phyloP scores from a whole-genome alignment of 2,888 invertebrate species.

The Laspeyria flexula region DNA sequence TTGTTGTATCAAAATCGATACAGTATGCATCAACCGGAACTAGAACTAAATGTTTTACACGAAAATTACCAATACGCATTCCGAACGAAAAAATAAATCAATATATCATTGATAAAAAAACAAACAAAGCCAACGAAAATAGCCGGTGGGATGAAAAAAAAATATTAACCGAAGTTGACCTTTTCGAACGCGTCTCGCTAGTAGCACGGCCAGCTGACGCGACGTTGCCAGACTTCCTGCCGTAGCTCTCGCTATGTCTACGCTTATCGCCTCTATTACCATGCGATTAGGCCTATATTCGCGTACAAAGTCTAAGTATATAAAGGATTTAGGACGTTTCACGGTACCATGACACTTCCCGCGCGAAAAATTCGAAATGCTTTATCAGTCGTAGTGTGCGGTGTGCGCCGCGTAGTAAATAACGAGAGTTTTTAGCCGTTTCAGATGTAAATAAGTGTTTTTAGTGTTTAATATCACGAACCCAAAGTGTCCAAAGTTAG shows the following conservation, averaged over 20 bases:
- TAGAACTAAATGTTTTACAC: constrained; percentile 14
- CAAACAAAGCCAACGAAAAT: constrained; percentile 72
- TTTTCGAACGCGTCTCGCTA: constrained; percentile 80
- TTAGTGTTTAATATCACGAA: neutral
- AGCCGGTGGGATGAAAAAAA: constrained; percentile 73
- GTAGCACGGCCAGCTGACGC: constrained; percentile 84
- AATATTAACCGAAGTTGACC: constrained; percentile 84
- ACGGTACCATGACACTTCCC: constrained; percentile 74
- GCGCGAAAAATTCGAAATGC: constrained; percentile 85
- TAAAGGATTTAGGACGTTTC: constrained; percentile 79
- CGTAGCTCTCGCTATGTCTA: constrained; percentile 62
- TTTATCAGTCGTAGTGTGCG: constrained; percentile 77
- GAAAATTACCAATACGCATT: constrained; percentile 39
- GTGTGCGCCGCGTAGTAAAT: constrained; percentile 56
- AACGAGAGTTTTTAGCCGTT: constrained; percentile 38
- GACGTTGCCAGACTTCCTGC: constrained; percentile 76
- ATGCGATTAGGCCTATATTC: constrained; percentile 55
- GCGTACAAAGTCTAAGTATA: constrained; percentile 66
- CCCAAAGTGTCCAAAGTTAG: constrained; percentile 35
- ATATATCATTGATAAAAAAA: constrained; percentile 63
- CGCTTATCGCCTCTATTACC: constrained; percentile 78
- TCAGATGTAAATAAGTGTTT: constrained; percentile 12
- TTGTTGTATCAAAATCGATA: constrained; percentile 39
- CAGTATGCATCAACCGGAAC: constrained; percentile 19
- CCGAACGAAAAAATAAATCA: constrained; percentile 47